Conservation (phyloP, 1,140 invertebrate genomes). For the Tachypleus tridentatus region DNA sequence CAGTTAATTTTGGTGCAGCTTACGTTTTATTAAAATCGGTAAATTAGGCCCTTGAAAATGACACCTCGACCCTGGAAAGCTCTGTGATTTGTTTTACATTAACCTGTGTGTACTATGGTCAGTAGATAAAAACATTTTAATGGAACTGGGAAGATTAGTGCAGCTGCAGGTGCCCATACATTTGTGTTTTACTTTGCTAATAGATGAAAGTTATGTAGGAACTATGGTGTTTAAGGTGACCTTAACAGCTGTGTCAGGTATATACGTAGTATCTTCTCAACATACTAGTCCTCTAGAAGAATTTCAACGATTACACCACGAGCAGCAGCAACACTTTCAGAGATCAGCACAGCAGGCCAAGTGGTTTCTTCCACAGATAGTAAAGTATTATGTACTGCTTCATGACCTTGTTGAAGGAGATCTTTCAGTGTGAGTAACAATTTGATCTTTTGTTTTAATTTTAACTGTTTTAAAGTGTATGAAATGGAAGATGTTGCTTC, state of each 20-base stretch:
- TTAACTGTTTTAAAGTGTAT: background rate
- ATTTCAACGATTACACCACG: conserved; percentile 58
- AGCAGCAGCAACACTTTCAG: conserved; percentile 59
- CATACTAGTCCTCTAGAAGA: conserved; percentile 67
- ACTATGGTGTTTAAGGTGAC: background rate
- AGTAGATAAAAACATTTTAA: no score
- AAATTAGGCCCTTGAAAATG: no score
- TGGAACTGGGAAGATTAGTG: no score
- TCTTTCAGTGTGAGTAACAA: conserved; percentile 41
- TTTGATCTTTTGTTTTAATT: conserved; percentile 9
- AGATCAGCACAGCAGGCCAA: conserved; percentile 65
- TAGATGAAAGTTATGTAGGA: no score
- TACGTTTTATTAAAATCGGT: no score
- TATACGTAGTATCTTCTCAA: conserved; percentile 64
- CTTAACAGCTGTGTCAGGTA: conserved; percentile 26
- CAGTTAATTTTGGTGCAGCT: no score
- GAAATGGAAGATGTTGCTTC: no score
- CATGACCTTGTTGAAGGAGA: conserved; percentile 65
- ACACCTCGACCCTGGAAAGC: no score
- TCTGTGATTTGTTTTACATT: no score
- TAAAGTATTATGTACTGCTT: conserved; percentile 79
- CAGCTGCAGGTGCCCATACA: no score
- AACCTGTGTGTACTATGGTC: no score
- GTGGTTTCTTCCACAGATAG: conserved; percentile 75
- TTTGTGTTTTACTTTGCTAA: no score